phyloP scores from a whole-genome alignment of 2,888 invertebrate genomes.

The Lepidocyrtoides sp. region DNA sequence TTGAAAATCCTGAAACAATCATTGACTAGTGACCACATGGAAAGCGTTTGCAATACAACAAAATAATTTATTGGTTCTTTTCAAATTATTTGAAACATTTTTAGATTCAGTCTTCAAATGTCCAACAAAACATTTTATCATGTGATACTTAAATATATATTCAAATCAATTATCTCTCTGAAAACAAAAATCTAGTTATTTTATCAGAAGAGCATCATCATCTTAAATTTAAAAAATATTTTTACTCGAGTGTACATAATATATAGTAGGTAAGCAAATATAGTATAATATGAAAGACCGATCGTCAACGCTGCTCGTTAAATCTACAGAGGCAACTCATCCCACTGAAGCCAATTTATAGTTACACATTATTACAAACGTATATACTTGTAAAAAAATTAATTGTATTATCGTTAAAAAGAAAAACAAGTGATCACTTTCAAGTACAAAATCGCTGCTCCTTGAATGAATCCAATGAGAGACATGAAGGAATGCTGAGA shows the following conservation, averaged over 20 bases:
- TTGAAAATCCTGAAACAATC: constrained; percentile 65
- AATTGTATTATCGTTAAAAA: background rate
- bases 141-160: constrained; percentile 59
- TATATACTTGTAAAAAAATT: background rate
- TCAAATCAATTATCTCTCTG: background rate
- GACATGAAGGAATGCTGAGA: background rate
- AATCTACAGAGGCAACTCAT: constrained; percentile 59
- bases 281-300: background rate
- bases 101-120: constrained; percentile 38
- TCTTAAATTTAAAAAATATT: constrained; percentile 11
- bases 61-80: background rate
- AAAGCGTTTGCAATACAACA: background rate
- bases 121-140: constrained; percentile 46
- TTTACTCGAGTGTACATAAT: background rate
- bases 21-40: constrained; percentile 67
- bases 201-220: background rate
- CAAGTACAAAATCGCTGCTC: constrained; percentile 76
- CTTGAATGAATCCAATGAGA: constrained; percentile 6
- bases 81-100: background rate
- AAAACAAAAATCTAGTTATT: background rate
- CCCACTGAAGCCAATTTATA: constrained; percentile 70
- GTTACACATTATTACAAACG: constrained; percentile 36
- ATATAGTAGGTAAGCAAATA: background rate
- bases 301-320: background rate
- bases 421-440: constrained; percentile 70